Conservation (phyloP, 2,797 vertebrate species). For the Brachymystax lenok region DNA sequence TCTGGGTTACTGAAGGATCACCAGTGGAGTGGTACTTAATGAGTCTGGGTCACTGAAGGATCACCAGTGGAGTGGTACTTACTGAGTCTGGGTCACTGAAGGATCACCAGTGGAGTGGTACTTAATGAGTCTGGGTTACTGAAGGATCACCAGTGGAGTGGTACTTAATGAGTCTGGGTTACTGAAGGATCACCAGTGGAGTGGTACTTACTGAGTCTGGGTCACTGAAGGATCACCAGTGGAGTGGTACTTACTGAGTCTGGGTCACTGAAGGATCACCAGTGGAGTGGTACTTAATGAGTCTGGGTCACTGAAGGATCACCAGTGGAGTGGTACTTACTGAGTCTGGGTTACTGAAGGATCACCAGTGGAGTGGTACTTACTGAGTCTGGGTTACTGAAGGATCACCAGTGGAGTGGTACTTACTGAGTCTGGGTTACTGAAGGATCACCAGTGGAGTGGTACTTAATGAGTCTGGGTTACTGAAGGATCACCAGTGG, state of each 20-base stretch:
- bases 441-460: constrained; percentile 71
- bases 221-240: constrained; percentile 81
- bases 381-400: constrained; percentile 93
- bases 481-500: constrained; percentile 77
- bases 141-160: constrained; percentile 66
- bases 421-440: constrained; percentile 92
- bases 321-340: constrained; percentile 71
- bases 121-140: constrained; percentile 93
- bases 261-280: constrained; percentile 84
- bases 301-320: constrained; percentile 89
- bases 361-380: constrained; percentile 60
- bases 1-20: constrained; percentile 88
- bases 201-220: constrained; percentile 87
- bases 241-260: constrained; percentile 84
- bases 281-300: constrained; percentile 80
- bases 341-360: constrained; percentile 91
- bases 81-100: constrained; percentile 93
- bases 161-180: constrained; percentile 91
- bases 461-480: constrained; percentile 91
- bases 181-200: constrained; percentile 75
- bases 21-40: constrained; percentile 74
- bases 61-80: constrained; percentile 56
- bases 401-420: constrained; percentile 58
- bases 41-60: constrained; percentile 91
- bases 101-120: constrained; percentile 57